A percentile compares a stretch with the other conserved stretches of the same genome.
phyloP scores from a whole-genome alignment of 2,113 vertebrate genomes.

The Morone chrysops region DNA sequence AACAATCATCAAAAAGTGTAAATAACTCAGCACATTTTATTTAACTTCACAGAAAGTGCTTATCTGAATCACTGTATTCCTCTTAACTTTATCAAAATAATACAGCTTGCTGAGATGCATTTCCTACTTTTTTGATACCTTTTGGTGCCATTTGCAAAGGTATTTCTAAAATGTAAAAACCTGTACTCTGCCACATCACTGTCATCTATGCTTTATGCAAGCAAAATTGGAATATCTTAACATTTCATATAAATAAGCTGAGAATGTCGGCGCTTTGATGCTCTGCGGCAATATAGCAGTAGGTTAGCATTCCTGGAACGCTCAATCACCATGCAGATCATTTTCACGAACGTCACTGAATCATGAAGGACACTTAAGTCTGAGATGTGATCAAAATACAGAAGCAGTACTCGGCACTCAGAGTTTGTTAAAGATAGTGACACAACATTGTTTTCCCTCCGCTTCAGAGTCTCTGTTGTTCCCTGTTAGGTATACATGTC shows the following conservation, averaged over 20 bases:
- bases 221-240: conserved; percentile 65
- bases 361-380: conserved; percentile 82
- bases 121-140: conserved; percentile 25
- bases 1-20: conserved; percentile 34
- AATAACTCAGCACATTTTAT: conserved; percentile 52
- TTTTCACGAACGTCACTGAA: conserved; percentile 75
- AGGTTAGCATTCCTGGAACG: conserved; percentile 74
- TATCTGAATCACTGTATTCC: background rate
- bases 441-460: conserved; percentile 29
- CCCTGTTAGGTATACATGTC: conserved; percentile 8
- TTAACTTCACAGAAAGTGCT: conserved; percentile 30
- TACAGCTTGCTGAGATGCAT: conserved; percentile 22
- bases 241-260: conserved; percentile 55
- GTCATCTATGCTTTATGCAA: conserved; percentile 52
- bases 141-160: conserved; percentile 30
- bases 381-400: conserved; percentile 79
- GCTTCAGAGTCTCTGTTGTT: conserved; percentile 19
- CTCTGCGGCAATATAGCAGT: conserved; percentile 51
- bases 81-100: conserved; percentile 28
- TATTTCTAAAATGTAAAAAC: conserved; percentile 29
- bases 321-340: conserved; percentile 78
- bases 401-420: conserved; percentile 43
- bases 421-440: conserved; percentile 63
- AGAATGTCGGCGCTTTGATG: conserved; percentile 58
- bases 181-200: conserved; percentile 28